Base-by-base conservation (phyloP, 2,888 invertebrate species). In the Spilosoma lubricipeda region DNA sequence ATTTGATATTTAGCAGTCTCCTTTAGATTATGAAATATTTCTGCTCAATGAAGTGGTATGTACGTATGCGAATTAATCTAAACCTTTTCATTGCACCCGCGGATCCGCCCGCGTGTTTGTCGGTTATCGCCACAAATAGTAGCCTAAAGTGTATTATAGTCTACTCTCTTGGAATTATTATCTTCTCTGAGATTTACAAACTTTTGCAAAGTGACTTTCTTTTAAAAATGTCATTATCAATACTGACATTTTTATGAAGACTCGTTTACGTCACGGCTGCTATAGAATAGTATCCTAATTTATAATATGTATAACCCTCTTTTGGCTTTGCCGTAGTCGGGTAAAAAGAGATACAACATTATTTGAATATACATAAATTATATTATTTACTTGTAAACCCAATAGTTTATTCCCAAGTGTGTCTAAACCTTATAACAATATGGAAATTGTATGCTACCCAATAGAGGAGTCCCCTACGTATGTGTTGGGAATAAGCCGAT, bases 401-500 rank as follows among this genome's bases (percentile, higher is more conserved):
- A 33, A 20, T 13, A 65, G 65, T 66, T 69, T 33, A 56, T 71
- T 67, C 71, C 75, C 68, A 20, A 33, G 65, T 71, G 68, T 23
- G 39, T n/a, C 13, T 70, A 30, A 75, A 65, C 68, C 68, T 48
- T 75, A 64, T 71, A 68, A 75, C 71, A 75, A 69, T 71, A 75
- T 75, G 75, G 75, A 72, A 75, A 75, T 75, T 75, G 39, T 71
- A 71, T 71, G 71, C 71, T 75, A 74, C 64, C 42, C n/a, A 59
- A 69, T 69, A 69, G 56, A 64, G 74, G 39, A 45, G 30, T 72
- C 20, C 52, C 52, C n/a, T 59, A 18, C 23, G 48, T 68, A 33
- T 33, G 63, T 73, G 52, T 33, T 36, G 7, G 30, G 52, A 64
- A 64, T 74, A 71, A 74, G 64, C 48, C 68, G 67, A 67, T 74